Conservation (phyloP, 2,797 vertebrate species). For the Anniella stebbinsi region DNA sequence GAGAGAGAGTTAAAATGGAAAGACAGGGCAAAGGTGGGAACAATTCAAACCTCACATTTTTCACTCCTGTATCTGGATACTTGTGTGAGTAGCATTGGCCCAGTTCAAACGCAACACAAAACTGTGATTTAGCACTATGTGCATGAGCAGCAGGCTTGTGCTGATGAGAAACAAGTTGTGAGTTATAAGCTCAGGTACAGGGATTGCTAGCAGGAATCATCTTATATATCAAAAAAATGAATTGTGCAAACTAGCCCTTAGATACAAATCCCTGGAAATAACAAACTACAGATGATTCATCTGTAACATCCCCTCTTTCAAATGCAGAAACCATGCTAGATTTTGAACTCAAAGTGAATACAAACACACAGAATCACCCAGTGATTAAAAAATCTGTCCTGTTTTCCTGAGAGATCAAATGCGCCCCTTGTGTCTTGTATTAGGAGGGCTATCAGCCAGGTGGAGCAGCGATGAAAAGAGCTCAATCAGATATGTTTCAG, state of each 20-base stretch:
- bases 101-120: background rate
- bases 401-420: slow-evolving; percentile 43
- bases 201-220: background rate
- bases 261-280: slow-evolving; percentile 1
- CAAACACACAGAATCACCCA: background rate
- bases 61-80: background rate
- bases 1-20: slow-evolving; percentile 43
- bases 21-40: slow-evolving; percentile 4
- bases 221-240: background rate
- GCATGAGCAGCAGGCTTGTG: background rate
- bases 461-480: slow-evolving; percentile 42
- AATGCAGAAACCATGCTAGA: background rate
- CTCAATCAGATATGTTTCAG: slow-evolving; percentile 46
- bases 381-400: slow-evolving; percentile 25
- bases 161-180: background rate
- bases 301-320: background rate
- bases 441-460: slow-evolving; percentile 30
- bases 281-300: background rate
- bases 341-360: slow-evolving; percentile 46
- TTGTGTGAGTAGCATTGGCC: background rate
- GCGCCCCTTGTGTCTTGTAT: slow-evolving; percentile 17
- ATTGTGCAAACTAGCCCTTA: background rate
- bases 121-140: background rate
- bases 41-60: background rate
- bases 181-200: background rate